Conservation (phyloP, 2,797 vertebrate genomes). For the Vultur gryphus region DNA sequence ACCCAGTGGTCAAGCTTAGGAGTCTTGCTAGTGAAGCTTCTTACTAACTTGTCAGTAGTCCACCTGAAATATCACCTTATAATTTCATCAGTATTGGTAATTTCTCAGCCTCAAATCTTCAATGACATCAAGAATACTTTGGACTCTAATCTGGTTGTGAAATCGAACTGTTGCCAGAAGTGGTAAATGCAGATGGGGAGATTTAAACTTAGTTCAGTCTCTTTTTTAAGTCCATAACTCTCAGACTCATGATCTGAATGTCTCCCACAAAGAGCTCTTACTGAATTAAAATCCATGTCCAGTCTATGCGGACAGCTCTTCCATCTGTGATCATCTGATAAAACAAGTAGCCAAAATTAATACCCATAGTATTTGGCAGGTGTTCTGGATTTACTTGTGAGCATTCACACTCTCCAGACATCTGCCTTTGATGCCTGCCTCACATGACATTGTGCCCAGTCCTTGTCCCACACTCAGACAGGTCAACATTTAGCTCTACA, state of each 20-base stretch:
- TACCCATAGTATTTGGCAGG: constrained; percentile 21
- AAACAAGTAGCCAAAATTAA: constrained; percentile 39
- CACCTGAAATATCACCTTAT: not conserved
- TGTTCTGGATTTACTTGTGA: constrained; percentile 12
- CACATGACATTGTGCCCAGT: not conserved
- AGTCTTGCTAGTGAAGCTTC: not conserved
- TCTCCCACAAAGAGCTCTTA: not conserved
- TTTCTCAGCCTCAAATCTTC: not conserved
- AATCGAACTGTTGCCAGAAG: not conserved
- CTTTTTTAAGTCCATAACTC: not conserved
- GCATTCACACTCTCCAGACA: constrained; percentile 5
- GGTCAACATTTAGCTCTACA: not conserved
- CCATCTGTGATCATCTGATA: constrained; percentile 22
- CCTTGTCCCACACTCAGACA: not conserved
- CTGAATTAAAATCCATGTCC: not conserved
- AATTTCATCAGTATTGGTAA: not conserved
- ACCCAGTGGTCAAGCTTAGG: not conserved
- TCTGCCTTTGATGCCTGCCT: constrained; percentile 25
- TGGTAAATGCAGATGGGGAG: not conserved
- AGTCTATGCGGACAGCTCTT: not conserved
- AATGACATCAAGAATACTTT: not conserved
- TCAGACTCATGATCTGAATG: not conserved
- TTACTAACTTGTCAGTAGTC: not conserved
- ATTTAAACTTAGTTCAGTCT: not conserved
- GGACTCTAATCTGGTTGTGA: not conserved